Evolutionary conservation across 2,888 invertebrate genomes (phyloP).

Genomic region (Leistus spinibarbis): DNA sequence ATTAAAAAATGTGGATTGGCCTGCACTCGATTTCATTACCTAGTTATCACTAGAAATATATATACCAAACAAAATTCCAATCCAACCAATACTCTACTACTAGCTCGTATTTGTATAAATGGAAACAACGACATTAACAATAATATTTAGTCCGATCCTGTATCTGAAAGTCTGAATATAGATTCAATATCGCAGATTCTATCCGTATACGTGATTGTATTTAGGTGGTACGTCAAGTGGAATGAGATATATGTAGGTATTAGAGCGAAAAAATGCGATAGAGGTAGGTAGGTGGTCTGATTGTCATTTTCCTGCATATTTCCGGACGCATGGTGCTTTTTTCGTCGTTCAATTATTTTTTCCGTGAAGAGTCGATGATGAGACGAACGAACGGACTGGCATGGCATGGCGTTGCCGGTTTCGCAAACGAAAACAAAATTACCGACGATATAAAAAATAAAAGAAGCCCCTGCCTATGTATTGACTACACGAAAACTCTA

Average conservation of each 20-base stretch:
- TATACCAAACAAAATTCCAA: too few species aligned
- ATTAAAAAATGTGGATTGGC: too few species aligned
- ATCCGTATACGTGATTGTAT: background rate
- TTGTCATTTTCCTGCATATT: slow-evolving; percentile 39
- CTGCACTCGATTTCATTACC: too few species aligned
- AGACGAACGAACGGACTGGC: slow-evolving; percentile 10
- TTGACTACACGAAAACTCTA: background rate
- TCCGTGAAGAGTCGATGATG: slow-evolving; percentile 20
- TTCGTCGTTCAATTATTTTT: slow-evolving; percentile 30
- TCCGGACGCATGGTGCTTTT: slow-evolving; percentile 26
- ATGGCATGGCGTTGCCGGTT: background rate
- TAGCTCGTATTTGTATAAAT: too few species aligned
- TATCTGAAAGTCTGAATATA: too few species aligned
- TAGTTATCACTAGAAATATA: too few species aligned
- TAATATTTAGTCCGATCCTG: too few species aligned
- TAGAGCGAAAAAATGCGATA: background rate
- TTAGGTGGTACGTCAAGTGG: background rate
- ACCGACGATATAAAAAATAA: background rate
- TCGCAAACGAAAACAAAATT: background rate
- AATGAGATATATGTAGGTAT: background rate
- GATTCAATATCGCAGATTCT: too few species aligned
- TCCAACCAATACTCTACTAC: too few species aligned
- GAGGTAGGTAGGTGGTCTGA: slow-evolving; percentile 10
- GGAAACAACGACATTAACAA: too few species aligned
- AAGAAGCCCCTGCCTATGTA: background rate